These are phyloP conservation scores for Centrocercus urophasianus DNA, from an alignment of 2,113 vertebrate genomes.

Conservation along the genomic window DNA sequence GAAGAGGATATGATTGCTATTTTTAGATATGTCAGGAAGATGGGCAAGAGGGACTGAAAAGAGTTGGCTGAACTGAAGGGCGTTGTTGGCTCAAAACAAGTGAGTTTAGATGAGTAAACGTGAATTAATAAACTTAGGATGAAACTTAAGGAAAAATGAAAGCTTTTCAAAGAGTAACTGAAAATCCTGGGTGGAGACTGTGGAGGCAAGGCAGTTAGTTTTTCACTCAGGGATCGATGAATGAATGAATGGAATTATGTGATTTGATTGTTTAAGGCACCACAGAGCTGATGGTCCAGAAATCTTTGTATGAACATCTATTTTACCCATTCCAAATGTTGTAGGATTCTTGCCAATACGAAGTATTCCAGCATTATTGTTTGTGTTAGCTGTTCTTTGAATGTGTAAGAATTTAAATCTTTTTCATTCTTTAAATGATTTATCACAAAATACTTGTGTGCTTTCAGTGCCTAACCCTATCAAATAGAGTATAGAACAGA, in stretches of 20 bases:
- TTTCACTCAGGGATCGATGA: not conserved
- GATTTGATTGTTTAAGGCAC: not conserved
- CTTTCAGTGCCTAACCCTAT: not conserved
- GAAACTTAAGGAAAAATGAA: not conserved
- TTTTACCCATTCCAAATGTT: not conserved
- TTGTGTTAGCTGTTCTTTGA: not conserved
- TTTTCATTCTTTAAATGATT: not conserved
- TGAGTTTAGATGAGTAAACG: not conserved
- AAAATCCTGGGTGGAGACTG: not conserved
- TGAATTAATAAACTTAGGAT: not conserved
- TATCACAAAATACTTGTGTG: not conserved
- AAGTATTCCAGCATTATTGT: not conserved
- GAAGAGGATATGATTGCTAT: not conserved
- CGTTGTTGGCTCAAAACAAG: not conserved
- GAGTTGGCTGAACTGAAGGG: not conserved
- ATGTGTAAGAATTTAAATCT: not conserved
- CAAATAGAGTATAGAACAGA: not conserved
- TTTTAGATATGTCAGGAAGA: not conserved
- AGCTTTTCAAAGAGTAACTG: not conserved
- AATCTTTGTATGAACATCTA: not conserved
- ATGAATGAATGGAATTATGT: not conserved
- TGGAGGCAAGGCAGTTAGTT: not conserved
- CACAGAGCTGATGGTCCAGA: not conserved
- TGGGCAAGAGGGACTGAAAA: not conserved
- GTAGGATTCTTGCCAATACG: not conserved